phyloP scores from a whole-genome alignment of 1,140 invertebrate genomes.

The Batillaria attramentaria region DNA sequence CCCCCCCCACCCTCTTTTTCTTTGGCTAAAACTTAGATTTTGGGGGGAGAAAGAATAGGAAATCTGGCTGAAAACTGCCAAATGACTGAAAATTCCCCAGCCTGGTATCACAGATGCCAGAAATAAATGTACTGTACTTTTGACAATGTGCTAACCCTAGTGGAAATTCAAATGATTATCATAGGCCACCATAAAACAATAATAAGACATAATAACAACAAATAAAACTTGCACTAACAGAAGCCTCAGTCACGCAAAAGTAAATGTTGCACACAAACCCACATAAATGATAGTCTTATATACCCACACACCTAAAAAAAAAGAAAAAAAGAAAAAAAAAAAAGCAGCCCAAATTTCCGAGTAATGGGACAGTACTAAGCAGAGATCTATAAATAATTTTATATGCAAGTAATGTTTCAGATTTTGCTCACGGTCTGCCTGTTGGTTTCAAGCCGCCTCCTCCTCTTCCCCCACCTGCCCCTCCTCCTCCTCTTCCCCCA shows the following conservation, averaged over 20 bases:
- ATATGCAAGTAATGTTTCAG: neutral
- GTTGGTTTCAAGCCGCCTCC: slow-evolving; percentile 8
- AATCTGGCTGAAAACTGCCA: too few species aligned
- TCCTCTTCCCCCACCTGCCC: neutral
- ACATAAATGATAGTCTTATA: too few species aligned
- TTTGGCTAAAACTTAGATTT: too few species aligned
- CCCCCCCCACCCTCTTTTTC: too few species aligned
- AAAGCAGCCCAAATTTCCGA: neutral
- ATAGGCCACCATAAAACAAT: neutral
- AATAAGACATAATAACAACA: too few species aligned
- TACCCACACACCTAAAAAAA: too few species aligned
- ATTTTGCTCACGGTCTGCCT: neutral
- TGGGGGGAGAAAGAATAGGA: too few species aligned
- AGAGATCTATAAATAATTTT: neutral
- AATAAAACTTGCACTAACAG: too few species aligned
- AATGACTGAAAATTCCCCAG: too few species aligned
- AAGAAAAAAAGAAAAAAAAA: neutral
- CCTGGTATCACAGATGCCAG: too few species aligned
- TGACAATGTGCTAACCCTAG: neutral
- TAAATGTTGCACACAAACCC: neutral
- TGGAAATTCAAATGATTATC: neutral
- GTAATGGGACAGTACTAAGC: neutral
- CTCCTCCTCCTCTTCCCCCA: neutral
- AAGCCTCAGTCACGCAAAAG: too few species aligned
- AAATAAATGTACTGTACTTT: too few species aligned